Evolutionary conservation across 2,888 invertebrate genomes (phyloP), one percentile per base, ranked within the genome.

Genomic region (Crioceris asparagi): DNA sequence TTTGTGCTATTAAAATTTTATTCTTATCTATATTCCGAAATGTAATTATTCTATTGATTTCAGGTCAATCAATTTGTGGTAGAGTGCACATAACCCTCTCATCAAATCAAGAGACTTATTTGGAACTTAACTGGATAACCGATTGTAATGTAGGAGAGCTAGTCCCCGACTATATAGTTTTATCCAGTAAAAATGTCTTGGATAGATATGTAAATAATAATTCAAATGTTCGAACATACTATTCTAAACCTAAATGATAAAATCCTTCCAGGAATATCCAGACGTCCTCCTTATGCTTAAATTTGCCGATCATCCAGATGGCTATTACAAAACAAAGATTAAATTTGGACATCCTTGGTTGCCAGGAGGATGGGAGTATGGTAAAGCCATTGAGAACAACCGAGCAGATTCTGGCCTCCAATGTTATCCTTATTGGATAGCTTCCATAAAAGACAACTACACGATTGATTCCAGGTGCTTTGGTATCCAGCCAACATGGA

Each of bases 401-500:
- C 46, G 40, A 26, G 52, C 57, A 3, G 58, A 59, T 19, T 48
- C 54, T 14, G 71, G 68, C 11, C 68, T 69, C 10, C 72, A 71
- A 50, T 84, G 83, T 52, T 65, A 83, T 18, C 77, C 79, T 52
- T 81, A 77, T 36, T 83, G 81, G 74, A 74, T 78, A 11, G 78
- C 77, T 10, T 76, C 81, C n/a, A 71, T 70, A 29, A 70, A 73
- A 46, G 61, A 60, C n/a, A 68, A 51, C 19, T 42, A 67, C 14
- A 71, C 81, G 41, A 61, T 75, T 18, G 69, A 77, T 29, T 71
- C 71, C 35, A 75, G 79, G 50, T 88, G 88, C 55, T 63, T 90
- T 16, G 79, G 78, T 56, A 83, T 85, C 43, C 79, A 82, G 56
- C 87, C 88, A 0, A 83, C 80, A 16, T 90, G 90, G 88, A 85